Conservation (phyloP, 2,888 invertebrate species). For the Mythimna loreyi region DNA sequence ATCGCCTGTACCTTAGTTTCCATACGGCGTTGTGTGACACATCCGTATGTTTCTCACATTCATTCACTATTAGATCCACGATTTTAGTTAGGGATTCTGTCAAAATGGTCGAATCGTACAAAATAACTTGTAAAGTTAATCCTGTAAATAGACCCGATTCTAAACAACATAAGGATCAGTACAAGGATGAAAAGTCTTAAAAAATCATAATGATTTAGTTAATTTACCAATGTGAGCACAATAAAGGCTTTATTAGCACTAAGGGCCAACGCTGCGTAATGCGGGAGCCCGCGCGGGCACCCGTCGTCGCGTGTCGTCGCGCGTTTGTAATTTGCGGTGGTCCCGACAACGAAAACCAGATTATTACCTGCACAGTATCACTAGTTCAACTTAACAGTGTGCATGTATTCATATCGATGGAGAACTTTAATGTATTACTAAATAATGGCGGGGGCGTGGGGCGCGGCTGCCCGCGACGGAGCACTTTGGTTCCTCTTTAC, state of each 20-base stretch:
- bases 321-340: no score
- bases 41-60: slow-evolving; percentile 82
- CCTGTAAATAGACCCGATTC: slow-evolving; percentile 75
- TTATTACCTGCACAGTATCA: no score
- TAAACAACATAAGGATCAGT: slow-evolving; percentile 31
- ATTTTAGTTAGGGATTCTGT: slow-evolving; percentile 86
- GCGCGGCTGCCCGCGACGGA: no score
- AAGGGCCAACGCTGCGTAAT: no score
- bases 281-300: no score
- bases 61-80: slow-evolving; percentile 84
- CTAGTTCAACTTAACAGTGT: no score
- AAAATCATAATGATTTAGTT: not conserved
- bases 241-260: slow-evolving; percentile 40
- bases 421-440: no score
- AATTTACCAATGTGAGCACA: slow-evolving; percentile 40
- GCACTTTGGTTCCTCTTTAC: no score
- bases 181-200: slow-evolving; percentile 46
- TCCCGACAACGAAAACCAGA: no score
- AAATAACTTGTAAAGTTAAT: slow-evolving; percentile 88
- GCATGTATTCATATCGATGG: no score
- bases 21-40: slow-evolving; percentile 84
- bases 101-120: slow-evolving; percentile 87
- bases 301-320: no score
- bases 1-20: slow-evolving; percentile 85
- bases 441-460: no score